These are phyloP conservation scores for Lerista edwardsae DNA, from an alignment of 2,797 vertebrate species.

Conservation along the genomic window DNA sequence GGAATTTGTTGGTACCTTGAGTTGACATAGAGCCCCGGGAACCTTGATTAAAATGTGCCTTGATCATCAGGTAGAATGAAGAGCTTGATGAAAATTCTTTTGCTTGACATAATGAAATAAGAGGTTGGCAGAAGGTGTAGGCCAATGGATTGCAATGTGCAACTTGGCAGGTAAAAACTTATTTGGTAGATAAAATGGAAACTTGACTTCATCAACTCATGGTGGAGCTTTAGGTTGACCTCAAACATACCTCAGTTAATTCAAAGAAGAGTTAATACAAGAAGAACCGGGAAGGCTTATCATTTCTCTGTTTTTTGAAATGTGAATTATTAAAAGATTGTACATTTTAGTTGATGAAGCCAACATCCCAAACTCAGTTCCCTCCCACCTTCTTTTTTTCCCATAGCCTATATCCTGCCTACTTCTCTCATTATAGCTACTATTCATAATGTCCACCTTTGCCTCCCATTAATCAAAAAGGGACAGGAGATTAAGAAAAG, in stretches of 20 bases:
- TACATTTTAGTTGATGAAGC: background rate
- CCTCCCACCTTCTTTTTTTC: background rate
- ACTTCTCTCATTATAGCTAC: background rate
- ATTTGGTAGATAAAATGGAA: constrained; percentile 7
- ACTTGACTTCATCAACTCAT: constrained; percentile 23
- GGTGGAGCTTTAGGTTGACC: background rate
- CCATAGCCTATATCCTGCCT: background rate
- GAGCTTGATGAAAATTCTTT: constrained; percentile 53
- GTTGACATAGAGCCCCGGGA: constrained; percentile 35
- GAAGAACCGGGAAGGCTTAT: background rate
- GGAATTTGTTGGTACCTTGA: constrained; percentile 15
- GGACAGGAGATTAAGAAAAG: no score
- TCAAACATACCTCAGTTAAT: background rate
- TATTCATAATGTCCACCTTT: no score
- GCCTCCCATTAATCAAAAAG: no score
- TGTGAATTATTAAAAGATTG: background rate
- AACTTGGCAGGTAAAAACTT: constrained; percentile 5
- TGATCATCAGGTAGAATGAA: constrained; percentile 44
- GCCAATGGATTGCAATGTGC: constrained; percentile 38
- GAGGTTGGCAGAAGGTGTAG: constrained; percentile 30
- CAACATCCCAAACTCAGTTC: background rate
- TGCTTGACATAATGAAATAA: constrained; percentile 47
- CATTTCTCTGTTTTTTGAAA: background rate
- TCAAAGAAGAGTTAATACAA: constrained; percentile 7
- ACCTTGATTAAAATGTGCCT: constrained; percentile 55